Evolutionary conservation across 2,797 vertebrate genomes (phyloP).

Genomic region (Coccyzus lansbergi): DNA sequence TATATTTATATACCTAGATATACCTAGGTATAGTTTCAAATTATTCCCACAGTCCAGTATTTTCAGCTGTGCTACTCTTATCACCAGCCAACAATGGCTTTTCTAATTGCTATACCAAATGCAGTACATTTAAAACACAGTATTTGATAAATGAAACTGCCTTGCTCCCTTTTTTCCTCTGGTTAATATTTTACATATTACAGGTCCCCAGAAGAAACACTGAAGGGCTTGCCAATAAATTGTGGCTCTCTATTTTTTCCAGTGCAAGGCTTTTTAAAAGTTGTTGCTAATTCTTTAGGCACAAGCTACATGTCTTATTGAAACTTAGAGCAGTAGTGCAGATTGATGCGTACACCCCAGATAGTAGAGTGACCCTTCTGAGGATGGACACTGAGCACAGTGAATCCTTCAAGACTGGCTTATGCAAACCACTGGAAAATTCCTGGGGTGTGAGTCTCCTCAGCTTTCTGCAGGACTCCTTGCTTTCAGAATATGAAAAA

Average conservation of each 20-base stretch:
- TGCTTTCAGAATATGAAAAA: not conserved
- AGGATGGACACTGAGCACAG: not conserved
- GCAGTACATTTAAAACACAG: not conserved
- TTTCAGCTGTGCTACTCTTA: not conserved
- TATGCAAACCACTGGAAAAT: not conserved
- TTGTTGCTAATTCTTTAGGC: not conserved
- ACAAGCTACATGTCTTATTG: not conserved
- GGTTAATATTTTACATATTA: not conserved
- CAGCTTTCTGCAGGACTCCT: rapidly evolving
- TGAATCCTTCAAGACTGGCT: not conserved
- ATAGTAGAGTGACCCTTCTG: not conserved
- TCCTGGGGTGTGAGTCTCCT: not conserved
- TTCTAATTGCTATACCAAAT: not conserved
- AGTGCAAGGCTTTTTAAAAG: not conserved
- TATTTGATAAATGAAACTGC: not conserved
- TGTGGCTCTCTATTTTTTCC: not conserved
- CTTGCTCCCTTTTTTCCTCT: not conserved
- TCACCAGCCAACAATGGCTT: not conserved
- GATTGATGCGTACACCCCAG: not conserved
- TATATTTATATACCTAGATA: not conserved
- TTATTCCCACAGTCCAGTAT: not conserved
- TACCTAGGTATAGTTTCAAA: not conserved
- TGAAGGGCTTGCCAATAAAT: not conserved
- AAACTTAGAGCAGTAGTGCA: not conserved
- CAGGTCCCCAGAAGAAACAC: not conserved